Base-by-base conservation (phyloP, 53 echinoderm and acorn worm species). In the Actinopyga echinites region DNA sequence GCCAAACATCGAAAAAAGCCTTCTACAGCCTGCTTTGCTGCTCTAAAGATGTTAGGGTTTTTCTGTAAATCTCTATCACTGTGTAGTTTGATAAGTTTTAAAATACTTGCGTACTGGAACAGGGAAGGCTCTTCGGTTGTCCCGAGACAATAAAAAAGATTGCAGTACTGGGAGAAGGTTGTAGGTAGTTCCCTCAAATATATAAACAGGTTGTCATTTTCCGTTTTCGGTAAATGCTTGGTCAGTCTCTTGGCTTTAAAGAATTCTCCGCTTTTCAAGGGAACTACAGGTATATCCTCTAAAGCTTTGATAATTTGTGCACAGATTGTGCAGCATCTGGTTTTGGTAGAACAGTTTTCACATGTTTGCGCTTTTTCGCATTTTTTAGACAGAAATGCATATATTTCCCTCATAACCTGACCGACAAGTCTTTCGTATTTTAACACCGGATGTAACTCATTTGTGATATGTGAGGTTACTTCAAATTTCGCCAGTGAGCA, bases 221-320 rank as follows among this genome's bases (percentile, higher is more conserved):
- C 71, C 1, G 15, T 11, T 15, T 22, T 23, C 1, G 71, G 42
- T 71, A 71, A 26, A 40, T 44, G 22, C n/a, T 40, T 71, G 40
- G 71, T 71, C 42, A 71, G 23, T 21, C 71, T 13, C 34, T 71
- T 71, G 6, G 71, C 71, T n/a, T 71, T 71, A 15, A 71, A 71
- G 17, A 49, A 17, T 6, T 49, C 49, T 2, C 69, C 37, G 6
- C 44, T 28, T 65, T 36, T 36, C 19, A 40, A 22, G 24, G 40
- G 69, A 69, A 69, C 9, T 10, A 69, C 11, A 1, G 44, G 32
- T 43, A 43, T 22, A 69, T 69, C 42, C 44, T 40, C 69, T 26
- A 69, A 23, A 38, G 23, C 1, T 7, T 38, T 20, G 26, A 40
- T 6, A n/a, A 44, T 22, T 33, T 23, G 21, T 42, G 5, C 9